These are phyloP conservation scores for Artibeus jamaicensis DNA, from an alignment of 2,797 vertebrate species.

Conservation along the genomic window DNA sequence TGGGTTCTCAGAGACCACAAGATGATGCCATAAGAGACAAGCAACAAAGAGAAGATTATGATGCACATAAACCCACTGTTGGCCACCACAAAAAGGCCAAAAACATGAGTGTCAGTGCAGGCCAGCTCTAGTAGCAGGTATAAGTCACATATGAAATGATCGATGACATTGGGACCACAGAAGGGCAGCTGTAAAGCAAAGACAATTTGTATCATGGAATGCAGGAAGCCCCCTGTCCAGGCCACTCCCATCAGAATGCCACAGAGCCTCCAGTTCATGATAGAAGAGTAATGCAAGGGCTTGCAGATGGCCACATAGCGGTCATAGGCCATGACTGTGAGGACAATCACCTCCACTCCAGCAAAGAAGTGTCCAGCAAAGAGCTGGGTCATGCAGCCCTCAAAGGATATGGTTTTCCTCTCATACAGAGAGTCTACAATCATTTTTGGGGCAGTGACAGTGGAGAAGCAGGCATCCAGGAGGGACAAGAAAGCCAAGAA, in stretches of 20 bases:
- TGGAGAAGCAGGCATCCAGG: conserved; percentile 66
- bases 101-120: conserved; percentile 35
- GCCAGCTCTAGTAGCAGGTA: conserved; percentile 55
- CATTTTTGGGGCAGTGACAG: not conserved
- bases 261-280: conserved; percentile 30
- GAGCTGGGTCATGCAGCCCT: conserved; percentile 63
- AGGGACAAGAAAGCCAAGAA: conserved; percentile 67
- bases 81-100: conserved; percentile 20
- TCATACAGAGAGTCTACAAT: conserved; percentile 35
- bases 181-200: conserved; percentile 60
- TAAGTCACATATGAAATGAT: conserved; percentile 69
- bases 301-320: conserved; percentile 64
- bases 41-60: conserved; percentile 43
- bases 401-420: conserved; percentile 65
- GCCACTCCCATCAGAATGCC: not conserved
- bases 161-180: conserved; percentile 61
- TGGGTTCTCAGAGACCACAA: conserved; percentile 16
- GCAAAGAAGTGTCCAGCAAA: conserved; percentile 60
- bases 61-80: conserved; percentile 54
- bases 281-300: conserved; percentile 45
- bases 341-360: conserved; percentile 34
- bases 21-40: conserved; percentile 50
- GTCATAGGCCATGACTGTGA: conserved; percentile 59
- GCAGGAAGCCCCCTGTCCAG: conserved; percentile 43
- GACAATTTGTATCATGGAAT: conserved; percentile 46